These are phyloP conservation scores for Mnemiopsis leidyi DNA, from an alignment of 37 sponge, comb jelly and placozoan genomes.

Conservation along the genomic window DNA sequence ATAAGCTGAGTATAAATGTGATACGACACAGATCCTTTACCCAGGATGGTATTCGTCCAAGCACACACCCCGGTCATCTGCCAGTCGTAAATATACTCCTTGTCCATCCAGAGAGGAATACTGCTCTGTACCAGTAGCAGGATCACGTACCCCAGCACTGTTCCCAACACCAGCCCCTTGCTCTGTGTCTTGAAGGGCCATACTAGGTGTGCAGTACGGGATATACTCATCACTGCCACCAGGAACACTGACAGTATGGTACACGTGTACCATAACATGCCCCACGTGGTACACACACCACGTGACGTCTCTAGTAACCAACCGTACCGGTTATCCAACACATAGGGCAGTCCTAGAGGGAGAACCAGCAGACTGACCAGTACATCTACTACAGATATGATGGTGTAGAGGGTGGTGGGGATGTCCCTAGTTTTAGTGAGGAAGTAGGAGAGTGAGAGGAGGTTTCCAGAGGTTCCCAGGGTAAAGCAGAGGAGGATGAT, in stretches of 20 bases:
- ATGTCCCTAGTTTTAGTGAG: not conserved
- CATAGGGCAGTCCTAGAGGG: not conserved
- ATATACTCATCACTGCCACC: constrained; percentile 12
- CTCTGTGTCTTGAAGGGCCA: not conserved
- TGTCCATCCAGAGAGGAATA: not conserved
- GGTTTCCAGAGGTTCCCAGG: not conserved
- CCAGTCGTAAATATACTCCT: not conserved
- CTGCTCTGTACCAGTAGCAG: not conserved
- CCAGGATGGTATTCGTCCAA: not conserved
- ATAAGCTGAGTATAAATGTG: not conserved
- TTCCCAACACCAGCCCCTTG: not conserved
- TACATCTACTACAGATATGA: not conserved
- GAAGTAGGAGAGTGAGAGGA: not conserved
- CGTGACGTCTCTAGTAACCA: not conserved
- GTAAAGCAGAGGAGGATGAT: not conserved
- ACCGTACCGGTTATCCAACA: not conserved
- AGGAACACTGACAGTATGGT: not conserved
- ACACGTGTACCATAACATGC: not conserved
- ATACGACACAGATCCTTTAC: not conserved
- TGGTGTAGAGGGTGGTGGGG: not conserved
- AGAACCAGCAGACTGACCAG: not conserved
- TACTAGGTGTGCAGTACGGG: not conserved
- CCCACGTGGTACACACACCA: not conserved
- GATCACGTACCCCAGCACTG: not conserved
- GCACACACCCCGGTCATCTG: not conserved